phyloP scores from a whole-genome alignment of 2,797 vertebrate species.

The Eutrigla gurnardus region DNA sequence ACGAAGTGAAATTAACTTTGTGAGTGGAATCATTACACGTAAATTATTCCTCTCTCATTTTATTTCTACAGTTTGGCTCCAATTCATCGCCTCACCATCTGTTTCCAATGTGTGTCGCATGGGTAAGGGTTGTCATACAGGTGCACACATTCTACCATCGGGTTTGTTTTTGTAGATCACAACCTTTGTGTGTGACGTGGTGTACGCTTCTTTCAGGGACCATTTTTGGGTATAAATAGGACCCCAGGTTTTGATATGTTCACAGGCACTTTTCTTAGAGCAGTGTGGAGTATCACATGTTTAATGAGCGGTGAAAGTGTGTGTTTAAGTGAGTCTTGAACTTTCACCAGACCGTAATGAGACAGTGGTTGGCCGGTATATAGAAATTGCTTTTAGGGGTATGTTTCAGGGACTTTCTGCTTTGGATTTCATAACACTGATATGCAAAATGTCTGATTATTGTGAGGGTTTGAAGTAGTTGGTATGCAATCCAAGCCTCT shows the following conservation, averaged over 20 bases:
- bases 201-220: too few species aligned
- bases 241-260: neutral
- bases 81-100: too few species aligned
- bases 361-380: neutral
- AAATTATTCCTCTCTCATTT: too few species aligned
- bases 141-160: too few species aligned
- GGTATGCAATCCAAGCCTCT: neutral
- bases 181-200: too few species aligned
- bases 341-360: conserved; percentile 13
- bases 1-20: too few species aligned
- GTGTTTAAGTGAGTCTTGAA: conserved; percentile 6
- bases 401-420: neutral
- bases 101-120: too few species aligned
- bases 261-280: conserved; percentile 4
- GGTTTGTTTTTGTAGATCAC: too few species aligned
- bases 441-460: conserved; percentile 1
- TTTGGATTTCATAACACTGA: conserved; percentile 7
- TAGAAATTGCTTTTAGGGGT: neutral
- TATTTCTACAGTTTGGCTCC: too few species aligned
- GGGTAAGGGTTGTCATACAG: too few species aligned
- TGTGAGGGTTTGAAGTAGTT: conserved; percentile 11
- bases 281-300: conserved; percentile 2
- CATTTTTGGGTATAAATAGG: too few species aligned
- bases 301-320: conserved; percentile 18
- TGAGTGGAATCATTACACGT: too few species aligned